phyloP scores from a whole-genome alignment of 2,113 vertebrate species.

The Sphyrna mokarran region DNA sequence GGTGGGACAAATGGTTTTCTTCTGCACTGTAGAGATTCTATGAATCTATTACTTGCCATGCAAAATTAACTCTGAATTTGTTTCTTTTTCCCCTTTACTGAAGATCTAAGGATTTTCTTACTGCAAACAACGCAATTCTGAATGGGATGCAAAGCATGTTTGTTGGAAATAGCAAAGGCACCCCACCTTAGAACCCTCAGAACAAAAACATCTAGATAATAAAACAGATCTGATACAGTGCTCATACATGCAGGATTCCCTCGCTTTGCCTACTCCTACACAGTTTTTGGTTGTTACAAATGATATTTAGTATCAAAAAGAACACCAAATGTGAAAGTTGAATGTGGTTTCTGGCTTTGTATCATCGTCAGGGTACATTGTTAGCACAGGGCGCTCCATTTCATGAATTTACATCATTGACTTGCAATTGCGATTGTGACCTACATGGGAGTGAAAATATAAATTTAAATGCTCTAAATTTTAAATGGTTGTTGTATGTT shows the following conservation, averaged over 20 bases:
- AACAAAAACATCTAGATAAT: conserved; percentile 33
- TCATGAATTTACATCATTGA: conserved; percentile 10
- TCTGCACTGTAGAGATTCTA: too few relatives aligned
- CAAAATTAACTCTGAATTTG: neutral
- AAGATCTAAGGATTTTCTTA: conserved; percentile 25
- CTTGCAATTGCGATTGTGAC: neutral
- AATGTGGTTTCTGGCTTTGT: conserved; percentile 30
- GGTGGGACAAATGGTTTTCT: too few relatives aligned
- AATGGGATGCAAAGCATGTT: conserved; percentile 37
- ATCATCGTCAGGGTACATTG: neutral
- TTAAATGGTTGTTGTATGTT: neutral
- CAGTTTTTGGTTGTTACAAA: conserved; percentile 34
- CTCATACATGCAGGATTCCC: conserved; percentile 29
- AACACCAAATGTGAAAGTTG: conserved; percentile 32
- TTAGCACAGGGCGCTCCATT: neutral
- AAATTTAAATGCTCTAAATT: neutral
- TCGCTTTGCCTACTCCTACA: conserved; percentile 29
- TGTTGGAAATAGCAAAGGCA: conserved; percentile 35
- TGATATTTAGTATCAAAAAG: conserved; percentile 32
- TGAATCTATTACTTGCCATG: neutral
- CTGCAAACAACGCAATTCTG: conserved; percentile 34
- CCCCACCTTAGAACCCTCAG: conserved; percentile 25
- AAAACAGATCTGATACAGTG: conserved; percentile 19
- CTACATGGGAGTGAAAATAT: conserved; percentile 18
- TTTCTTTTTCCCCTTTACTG: conserved; percentile 8